Percentiles rank a stretch among this genome's conserved stretches.
phyloP scores from a whole-genome alignment of 1,140 invertebrate genomes.

The Caerostris darwini region DNA sequence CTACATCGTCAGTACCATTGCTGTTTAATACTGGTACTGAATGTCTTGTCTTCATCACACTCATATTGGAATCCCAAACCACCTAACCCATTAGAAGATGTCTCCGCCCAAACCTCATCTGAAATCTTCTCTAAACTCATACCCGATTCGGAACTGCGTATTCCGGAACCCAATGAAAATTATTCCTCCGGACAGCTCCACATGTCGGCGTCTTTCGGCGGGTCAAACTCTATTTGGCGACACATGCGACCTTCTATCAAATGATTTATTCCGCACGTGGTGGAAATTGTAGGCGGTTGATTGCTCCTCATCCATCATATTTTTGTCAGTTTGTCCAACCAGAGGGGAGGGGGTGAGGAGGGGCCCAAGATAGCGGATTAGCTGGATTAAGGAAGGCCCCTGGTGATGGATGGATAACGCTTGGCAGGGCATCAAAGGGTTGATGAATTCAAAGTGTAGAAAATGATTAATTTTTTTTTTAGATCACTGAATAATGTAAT shows the following conservation, averaged over 20 bases:
- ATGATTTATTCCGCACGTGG: background rate
- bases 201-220: background rate
- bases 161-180: background rate
- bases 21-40: no score
- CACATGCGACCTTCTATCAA: background rate
- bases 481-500: no score
- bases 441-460: background rate
- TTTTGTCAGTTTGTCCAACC: background rate
- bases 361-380: background rate
- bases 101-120: no score
- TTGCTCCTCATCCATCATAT: background rate
- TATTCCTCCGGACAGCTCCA: background rate
- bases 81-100: no score
- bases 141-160: background rate
- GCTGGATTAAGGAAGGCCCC: background rate
- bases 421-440: background rate
- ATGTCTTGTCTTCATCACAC: no score
- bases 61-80: no score
- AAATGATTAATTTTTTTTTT: background rate
- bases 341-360: background rate
- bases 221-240: background rate
- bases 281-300: background rate
- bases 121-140: background rate
- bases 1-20: no score
- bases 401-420: background rate